Base-by-base conservation (phyloP, 2,113 vertebrate genomes). In the Crotalus horridus region DNA sequence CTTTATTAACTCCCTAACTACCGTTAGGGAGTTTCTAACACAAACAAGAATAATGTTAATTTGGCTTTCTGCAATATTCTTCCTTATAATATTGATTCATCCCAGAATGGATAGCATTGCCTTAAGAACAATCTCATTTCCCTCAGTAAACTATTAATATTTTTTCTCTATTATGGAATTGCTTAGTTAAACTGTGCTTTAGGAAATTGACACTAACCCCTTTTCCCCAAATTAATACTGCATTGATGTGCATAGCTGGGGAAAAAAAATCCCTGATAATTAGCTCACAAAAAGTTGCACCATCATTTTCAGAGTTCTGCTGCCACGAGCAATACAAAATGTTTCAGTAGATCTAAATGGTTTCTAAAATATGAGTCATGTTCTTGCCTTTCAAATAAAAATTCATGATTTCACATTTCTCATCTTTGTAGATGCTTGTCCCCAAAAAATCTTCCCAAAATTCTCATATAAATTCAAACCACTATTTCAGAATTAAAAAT, bases 1-100 rank as follows among this genome's bases (percentile, higher is more conserved):
- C 12, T 69, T 0, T 64, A 64, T 69, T 69, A 69, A 69, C 12
- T 29, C 61, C 11, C 33, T 74, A 39, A 53, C 1, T 39, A 26
- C 39, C 86, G 89, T 95, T 93, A n/a, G n/a, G n/a, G n/a, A n/a
- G n/a, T n/a, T n/a, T 96, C 39, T 51, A 90, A 85, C 24, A 96
- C 95, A 96, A 56, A 90, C 93, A 58, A 90, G 85, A 92, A 81
- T 69, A 93, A 94, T 29, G 89, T 53, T 61, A 91, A 90, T 4
- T 90, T 39, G 48, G 3, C 48, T 93, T 94, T 96, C 89, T 87
- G 13, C 92, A 90, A 94, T 51, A 20, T 85, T 95, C 89, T 94
- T 96, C 24, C 90, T 85, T 56, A 2, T 3, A 26, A 3, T 46
- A 12, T 26, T 92, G 94, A 9, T 93, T 96, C 92, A 95, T 94